Evolutionary conservation across 2,797 vertebrate genomes (phyloP).

Genomic region (Lepilemur ruficaudatus): DNA sequence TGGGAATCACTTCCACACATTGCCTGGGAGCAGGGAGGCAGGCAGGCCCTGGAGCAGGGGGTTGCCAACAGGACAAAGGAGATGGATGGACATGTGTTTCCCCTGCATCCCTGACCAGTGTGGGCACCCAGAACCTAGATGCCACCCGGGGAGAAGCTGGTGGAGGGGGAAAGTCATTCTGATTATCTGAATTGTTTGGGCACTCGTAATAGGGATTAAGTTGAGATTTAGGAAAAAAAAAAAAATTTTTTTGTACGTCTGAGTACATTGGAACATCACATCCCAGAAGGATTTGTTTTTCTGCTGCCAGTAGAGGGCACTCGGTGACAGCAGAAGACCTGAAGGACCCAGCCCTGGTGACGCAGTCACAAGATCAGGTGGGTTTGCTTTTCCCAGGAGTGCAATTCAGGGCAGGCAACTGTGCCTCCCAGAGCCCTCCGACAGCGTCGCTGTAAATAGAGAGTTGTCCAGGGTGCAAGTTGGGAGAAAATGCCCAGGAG

Average conservation of each 20-base stretch:
- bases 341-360: too few relatives aligned
- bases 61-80: not conserved
- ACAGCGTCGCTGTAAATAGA: not conserved
- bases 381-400: not conserved
- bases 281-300: not conserved
- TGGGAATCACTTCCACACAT: not conserved
- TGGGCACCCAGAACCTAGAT: not conserved
- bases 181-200: not conserved
- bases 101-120: too few relatives aligned
- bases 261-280: not conserved
- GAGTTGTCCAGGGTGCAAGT: not conserved
- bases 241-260: not conserved
- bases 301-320: conserved; percentile 49
- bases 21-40: not conserved
- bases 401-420: not conserved
- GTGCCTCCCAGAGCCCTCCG: not conserved
- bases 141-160: not conserved
- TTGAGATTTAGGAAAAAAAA: not conserved
- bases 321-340: not conserved
- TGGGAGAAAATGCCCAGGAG: not conserved
- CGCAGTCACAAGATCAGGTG: too few relatives aligned
- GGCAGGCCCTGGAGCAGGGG: too few relatives aligned
- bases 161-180: not conserved
- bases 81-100: not conserved
- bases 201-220: not conserved